Evolutionary conservation across 2,113 vertebrate genomes (phyloP), one percentile per base, ranked within the genome.

Genomic region (Progne subis): DNA sequence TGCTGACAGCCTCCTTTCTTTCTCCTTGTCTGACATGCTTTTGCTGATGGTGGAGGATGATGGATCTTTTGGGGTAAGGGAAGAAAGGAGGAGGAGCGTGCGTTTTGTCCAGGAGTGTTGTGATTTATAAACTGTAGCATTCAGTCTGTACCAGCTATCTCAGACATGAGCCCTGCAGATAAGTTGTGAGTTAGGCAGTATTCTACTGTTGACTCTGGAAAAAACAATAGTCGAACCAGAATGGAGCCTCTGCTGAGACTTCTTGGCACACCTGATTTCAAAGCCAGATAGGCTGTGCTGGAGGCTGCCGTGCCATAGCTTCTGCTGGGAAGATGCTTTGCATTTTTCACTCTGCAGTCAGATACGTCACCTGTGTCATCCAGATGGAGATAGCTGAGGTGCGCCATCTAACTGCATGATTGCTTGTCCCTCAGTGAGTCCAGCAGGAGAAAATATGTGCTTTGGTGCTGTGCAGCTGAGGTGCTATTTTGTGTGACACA

Each of bases 251-350:
- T 47, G 26, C 34, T 71, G 82, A 56, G 26, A 20, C 34, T 88
- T 82, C 49, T 43, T 88, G 37, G n/a, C 63, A 14, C 43, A 21
- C 8, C 44, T 6, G 11, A 25, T 67, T 59, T 34, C 41, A 12
- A 4, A 67, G 32, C 60, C 71, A 67, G 1, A n/a, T 1, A 11
- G 50, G 24, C 74, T 63, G 4, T 71, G 57, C 3, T 14, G 11
- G 64, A 53, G 37, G 52, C 67, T 43, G 57, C 63, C 26, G 1
- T 39, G 53, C 75, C 82, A 21, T 5, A 4, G 50, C 47, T 13
- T 67, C 47, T 70, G 6, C 14, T 4, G 9, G 26, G 46, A 95
- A 75, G 90, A 82, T 86, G 86, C 94, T 96, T 71, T 18, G 69
- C 44, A 12, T 59, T 90, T 94, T 59, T 64, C 4, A 39, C 88